These are phyloP conservation scores for Oncorhynchus keta DNA, from an alignment of 2,113 vertebrate genomes.

Conservation along the genomic window DNA sequence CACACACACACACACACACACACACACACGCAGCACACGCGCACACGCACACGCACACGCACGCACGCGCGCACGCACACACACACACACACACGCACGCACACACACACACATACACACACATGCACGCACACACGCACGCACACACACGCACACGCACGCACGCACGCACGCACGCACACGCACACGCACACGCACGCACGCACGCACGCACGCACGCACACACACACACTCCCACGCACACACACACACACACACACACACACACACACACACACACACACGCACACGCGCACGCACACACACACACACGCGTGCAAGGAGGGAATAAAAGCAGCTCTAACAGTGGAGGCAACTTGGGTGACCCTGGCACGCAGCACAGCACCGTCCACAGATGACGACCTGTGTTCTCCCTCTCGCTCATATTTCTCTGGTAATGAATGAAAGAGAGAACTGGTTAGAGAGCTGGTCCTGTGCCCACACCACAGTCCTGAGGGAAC, in stretches of 20 bases:
- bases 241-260: background rate
- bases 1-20: background rate
- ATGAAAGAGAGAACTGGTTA: background rate
- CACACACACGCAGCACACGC: fast-evolving
- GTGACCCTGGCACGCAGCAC: background rate
- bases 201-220: background rate
- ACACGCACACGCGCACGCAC: fast-evolving
- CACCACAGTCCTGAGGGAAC: background rate
- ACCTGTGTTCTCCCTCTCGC: background rate
- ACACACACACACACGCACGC: background rate
- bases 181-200: background rate
- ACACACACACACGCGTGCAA: background rate
- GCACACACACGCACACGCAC: background rate
- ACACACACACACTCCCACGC: background rate
- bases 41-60: background rate
- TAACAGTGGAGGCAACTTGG: background rate
- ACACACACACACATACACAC: background rate
- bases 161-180: too few relatives aligned
- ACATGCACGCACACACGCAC: background rate
- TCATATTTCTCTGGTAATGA: too few relatives aligned
- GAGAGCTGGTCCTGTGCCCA: background rate
- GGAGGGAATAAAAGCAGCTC: background rate
- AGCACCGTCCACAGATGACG: background rate
- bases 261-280: background rate
- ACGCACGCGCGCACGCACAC: background rate